Base-by-base conservation (phyloP, 2,797 vertebrate species). In the Pipistrellus nathusii region DNA sequence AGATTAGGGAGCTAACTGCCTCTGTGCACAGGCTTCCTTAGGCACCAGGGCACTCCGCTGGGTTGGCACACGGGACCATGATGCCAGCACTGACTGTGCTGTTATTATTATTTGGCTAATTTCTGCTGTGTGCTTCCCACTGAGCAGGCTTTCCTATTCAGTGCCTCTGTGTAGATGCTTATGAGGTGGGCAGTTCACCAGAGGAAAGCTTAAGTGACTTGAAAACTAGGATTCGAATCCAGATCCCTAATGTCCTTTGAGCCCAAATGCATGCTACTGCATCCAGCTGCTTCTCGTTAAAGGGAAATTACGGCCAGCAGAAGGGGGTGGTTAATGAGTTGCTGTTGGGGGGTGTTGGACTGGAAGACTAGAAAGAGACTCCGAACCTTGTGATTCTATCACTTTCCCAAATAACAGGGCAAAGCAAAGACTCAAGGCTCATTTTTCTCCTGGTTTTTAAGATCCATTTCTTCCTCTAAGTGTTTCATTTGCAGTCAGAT, bases 401-500 rank as follows among this genome's bases (percentile, higher is more conserved):
- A 30, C 77, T 69, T 83, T 71, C 66, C 51, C 38, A 27, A 18
- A 27, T n/a, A 78, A 71, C 27, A 77, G 48, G 23, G 71, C 25
- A 73, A 64, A 68, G 51, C 41, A 75, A 91, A 64, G 44, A 38
- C 77, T 77, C n/a, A 73, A 62, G 76, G 18, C 14, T 69, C 59
- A 7, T 62, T 80, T 66, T 81, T 85, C 81, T 68, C 48, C 38
- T 32, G 73, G n/a, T 85, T 95, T 83, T 76, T 27, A 51, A 78
- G 55, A 44, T 88, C 44, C 85, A n/a, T n/a, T 51, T 53, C 46
- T 87, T 21, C 1, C 23, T 32, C 21, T 48, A 5, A 80, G 77
- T 44, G 66, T 68, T 38, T 94, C 87, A 78, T 72, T 91, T 93
- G 46, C 20, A 75, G 90, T 44, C 51, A 62, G 48, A 92, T 51